phyloP scores from a whole-genome alignment of 2,113 vertebrate species.

The Gorsachius goisagi region DNA sequence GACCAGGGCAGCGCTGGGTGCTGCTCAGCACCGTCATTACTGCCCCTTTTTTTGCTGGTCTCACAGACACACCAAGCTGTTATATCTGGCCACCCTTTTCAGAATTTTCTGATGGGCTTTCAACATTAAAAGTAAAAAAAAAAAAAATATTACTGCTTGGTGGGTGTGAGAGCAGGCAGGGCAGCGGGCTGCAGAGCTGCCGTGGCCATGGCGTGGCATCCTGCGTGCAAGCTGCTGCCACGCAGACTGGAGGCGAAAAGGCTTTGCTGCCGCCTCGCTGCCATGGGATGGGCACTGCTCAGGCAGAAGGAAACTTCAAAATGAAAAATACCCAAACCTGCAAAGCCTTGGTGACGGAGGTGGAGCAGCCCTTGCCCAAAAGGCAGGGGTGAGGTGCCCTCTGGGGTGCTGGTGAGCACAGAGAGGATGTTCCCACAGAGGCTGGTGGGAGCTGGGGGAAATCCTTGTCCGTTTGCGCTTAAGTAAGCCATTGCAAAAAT shows the following conservation, averaged over 20 bases:
- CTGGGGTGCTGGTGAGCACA: background rate
- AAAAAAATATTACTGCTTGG: background rate
- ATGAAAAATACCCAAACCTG: background rate
- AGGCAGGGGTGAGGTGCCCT: background rate
- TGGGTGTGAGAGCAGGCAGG: background rate
- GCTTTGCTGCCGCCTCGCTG: background rate
- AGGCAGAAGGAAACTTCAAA: background rate
- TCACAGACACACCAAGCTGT: background rate
- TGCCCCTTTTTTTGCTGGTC: too few species aligned
- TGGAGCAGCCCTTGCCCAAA: background rate
- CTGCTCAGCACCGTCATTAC: background rate
- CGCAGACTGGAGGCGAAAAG: accelerated
- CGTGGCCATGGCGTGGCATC: accelerated
- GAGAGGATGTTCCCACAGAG: background rate
- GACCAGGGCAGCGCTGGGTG: background rate
- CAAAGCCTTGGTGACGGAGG: background rate
- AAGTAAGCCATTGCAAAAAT: background rate
- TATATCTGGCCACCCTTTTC: background rate
- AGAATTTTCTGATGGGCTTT: background rate
- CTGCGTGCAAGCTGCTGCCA: accelerated
- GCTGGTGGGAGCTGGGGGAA: background rate
- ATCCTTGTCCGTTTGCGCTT: background rate
- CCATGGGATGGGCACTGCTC: accelerated
- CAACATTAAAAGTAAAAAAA: background rate
- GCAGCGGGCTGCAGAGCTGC: background rate